These are phyloP conservation scores for Salmo trutta DNA, from an alignment of 2,797 vertebrate species.

Conservation along the genomic window DNA sequence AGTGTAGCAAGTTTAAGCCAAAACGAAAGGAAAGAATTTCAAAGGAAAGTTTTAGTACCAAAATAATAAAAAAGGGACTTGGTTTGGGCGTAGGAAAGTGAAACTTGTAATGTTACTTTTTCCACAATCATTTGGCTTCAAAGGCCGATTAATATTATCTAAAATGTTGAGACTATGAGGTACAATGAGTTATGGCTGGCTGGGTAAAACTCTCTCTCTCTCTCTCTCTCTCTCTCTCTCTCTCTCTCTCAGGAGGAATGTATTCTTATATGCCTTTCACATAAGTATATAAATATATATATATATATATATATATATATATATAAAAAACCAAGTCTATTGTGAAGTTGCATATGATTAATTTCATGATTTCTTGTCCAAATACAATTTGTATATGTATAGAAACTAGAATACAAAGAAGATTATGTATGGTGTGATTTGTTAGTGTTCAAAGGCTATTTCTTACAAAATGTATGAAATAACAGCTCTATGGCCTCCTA, in stretches of 20 bases:
- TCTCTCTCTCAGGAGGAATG: no score
- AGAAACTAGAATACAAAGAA: background rate
- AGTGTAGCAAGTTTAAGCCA: conserved; percentile 64
- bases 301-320: background rate
- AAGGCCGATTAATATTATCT: conserved; percentile 45
- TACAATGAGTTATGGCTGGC: background rate
- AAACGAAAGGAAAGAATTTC: conserved; percentile 68
- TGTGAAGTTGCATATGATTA: background rate
- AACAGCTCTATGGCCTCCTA: background rate
- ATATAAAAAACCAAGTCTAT: background rate
- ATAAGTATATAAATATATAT: background rate
- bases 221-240: no score
- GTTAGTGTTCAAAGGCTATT: background rate
- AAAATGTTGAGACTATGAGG: background rate
- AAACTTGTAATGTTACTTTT: conserved; percentile 57
- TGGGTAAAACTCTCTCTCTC: no score
- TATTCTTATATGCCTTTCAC: background rate
- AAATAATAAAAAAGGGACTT: conserved; percentile 65
- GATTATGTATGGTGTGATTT: background rate
- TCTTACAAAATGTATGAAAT: background rate
- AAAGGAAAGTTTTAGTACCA: conserved; percentile 58
- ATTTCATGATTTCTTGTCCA: background rate
- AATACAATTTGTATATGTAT: background rate
- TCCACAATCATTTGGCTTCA: conserved; percentile 53
- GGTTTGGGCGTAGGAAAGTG: conserved; percentile 52